phyloP scores from a whole-genome alignment of 2,113 vertebrate species.

The Ictalurus furcatus region DNA sequence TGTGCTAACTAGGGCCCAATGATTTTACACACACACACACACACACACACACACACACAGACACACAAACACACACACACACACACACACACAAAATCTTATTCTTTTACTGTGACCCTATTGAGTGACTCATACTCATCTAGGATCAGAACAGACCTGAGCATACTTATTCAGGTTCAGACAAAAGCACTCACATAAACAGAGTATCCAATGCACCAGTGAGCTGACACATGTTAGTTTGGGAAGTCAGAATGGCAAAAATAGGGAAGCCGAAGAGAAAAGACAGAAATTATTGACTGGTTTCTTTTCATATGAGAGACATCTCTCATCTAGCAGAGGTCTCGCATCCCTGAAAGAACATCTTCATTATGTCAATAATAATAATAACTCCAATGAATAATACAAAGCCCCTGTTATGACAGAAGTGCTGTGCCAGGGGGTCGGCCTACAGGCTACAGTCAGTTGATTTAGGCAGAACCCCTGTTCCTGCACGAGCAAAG shows the following conservation, averaged over 20 bases:
- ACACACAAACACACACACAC: constrained; percentile 51
- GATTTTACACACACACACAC: constrained; percentile 60
- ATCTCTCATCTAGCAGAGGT: constrained; percentile 14
- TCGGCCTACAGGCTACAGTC: constrained; percentile 51
- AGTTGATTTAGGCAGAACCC: constrained; percentile 59
- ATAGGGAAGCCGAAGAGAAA: not conserved
- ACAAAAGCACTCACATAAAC: not conserved
- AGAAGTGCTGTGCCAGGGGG: constrained; percentile 13
- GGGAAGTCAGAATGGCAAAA: not conserved
- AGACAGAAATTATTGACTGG: constrained; percentile 27
- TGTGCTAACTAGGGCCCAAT: constrained; percentile 59
- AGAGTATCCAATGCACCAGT: not conserved
- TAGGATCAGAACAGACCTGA: constrained; percentile 61
- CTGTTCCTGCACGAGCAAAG: constrained; percentile 60
- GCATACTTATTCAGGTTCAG: constrained; percentile 52
- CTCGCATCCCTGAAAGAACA: constrained; percentile 28
- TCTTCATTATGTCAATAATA: constrained; percentile 60
- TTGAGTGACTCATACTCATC: constrained; percentile 62
- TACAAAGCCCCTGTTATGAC: constrained; percentile 51
- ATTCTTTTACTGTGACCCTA: constrained; percentile 45
- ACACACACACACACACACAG: not conserved
- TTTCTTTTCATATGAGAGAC: constrained; percentile 33
- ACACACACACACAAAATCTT: constrained; percentile 31
- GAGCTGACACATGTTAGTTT: not conserved
- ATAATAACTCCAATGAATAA: constrained; percentile 58